phyloP scores from a whole-genome alignment of 2,888 invertebrate species.

The Xanthorhoe spadicearia region DNA sequence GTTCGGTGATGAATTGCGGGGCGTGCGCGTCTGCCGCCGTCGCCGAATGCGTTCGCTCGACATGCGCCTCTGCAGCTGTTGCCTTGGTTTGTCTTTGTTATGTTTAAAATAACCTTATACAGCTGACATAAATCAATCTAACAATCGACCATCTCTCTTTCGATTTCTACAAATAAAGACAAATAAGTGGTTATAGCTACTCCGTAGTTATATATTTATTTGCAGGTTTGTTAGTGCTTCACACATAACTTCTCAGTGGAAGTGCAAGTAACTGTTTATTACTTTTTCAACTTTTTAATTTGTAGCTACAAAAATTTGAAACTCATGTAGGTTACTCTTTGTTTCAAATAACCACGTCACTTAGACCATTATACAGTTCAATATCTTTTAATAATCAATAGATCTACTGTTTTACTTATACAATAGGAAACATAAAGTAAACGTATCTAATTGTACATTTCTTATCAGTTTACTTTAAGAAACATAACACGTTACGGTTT shows the following conservation, averaged over 20 bases:
- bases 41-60: constrained; percentile 68
- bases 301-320: background rate
- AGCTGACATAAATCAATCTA: constrained; percentile 36
- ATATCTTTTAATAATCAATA: constrained; percentile 9
- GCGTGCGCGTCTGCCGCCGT: constrained; percentile 66
- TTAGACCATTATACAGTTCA: background rate
- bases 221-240: background rate
- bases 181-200: background rate
- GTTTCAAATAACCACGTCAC: background rate
- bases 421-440: constrained; percentile 18
- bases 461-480: constrained; percentile 20
- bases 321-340: background rate
- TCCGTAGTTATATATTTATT: background rate
- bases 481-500: constrained; percentile 19
- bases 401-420: constrained; percentile 10
- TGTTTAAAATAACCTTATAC: constrained; percentile 27
- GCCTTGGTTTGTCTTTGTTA: constrained; percentile 71
- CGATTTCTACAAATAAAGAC: background rate
- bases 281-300: background rate
- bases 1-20: constrained; percentile 67
- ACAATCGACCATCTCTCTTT: constrained; percentile 27
- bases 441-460: constrained; percentile 17
- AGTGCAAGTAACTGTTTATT: background rate
- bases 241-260: background rate
- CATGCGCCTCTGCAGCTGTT: constrained; percentile 83